phyloP scores from a whole-genome alignment of 2,113 vertebrate species.

The Entelurus aequoreus region DNA sequence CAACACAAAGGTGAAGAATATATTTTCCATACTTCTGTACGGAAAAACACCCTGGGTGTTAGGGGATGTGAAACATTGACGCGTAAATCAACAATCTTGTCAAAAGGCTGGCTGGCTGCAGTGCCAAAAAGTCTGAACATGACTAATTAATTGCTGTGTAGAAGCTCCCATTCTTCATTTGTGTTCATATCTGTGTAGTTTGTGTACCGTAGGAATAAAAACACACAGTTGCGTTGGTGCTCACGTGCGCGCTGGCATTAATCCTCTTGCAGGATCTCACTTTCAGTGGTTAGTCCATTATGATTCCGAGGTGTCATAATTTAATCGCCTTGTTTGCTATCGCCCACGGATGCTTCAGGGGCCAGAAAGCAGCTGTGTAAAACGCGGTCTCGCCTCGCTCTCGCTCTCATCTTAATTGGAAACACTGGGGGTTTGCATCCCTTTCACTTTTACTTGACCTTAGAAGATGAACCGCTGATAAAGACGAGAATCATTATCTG shows the following conservation, averaged over 20 bases:
- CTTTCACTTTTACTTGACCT: conserved; percentile 78
- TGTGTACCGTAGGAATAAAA: conserved; percentile 11
- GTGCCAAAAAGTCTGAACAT: too few species aligned
- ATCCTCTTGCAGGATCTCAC: conserved; percentile 73
- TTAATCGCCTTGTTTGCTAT: conserved; percentile 79
- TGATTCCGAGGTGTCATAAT: conserved; percentile 79
- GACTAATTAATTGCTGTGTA: too few species aligned
- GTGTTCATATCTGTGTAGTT: conserved; percentile 1
- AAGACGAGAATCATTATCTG: conserved; percentile 73
- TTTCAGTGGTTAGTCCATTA: conserved; percentile 70
- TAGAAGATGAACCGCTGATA: conserved; percentile 75
- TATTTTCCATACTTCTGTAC: too few species aligned
- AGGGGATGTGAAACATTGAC: too few species aligned
- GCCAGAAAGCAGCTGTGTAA: conserved; percentile 55
- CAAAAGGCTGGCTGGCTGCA: too few species aligned
- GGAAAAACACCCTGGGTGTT: too few species aligned
- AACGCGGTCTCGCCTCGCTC: conserved; percentile 35
- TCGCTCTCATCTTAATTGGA: conserved; percentile 68
- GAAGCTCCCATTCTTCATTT: background rate
- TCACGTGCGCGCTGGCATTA: conserved; percentile 74
- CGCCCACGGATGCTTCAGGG: conserved; percentile 67
- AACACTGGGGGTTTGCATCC: conserved; percentile 72
- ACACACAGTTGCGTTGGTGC: conserved; percentile 52
- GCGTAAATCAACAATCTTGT: too few species aligned
- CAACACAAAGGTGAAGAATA: too few species aligned